Base-by-base conservation (phyloP, 2,888 invertebrate genomes). In the Drymonia ruficornis region DNA sequence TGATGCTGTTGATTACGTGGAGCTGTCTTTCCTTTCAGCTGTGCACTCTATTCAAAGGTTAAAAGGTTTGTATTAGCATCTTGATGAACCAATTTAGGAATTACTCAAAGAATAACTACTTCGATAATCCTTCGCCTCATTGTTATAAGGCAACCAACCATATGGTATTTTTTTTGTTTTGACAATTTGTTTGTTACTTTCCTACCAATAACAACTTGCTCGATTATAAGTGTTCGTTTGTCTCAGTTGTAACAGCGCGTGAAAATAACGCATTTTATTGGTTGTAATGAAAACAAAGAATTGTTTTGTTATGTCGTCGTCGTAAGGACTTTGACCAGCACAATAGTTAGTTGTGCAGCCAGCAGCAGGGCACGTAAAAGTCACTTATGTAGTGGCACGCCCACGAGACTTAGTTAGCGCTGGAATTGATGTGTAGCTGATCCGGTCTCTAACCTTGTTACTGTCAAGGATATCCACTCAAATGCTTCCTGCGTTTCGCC, bases 391-490 rank as follows among this genome's bases (percentile, higher is more conserved):
- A 36, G 11, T 36, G 34, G 2, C n/a, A 13, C 34, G 34, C 34
- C 4, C n/a, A 6, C 40, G 13, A 43, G 13, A 19, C 18, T 0
- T 12, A 42, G 18, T 15, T 12, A 42, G 18, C 18, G 42, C 11
- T 11, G 2, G 16, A 42, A 9, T 18, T 42, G 18, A 18, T 42
- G 12, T 43, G 13, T 43, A 13, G 55, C 55, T 61, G 59, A 70
- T 75, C 76, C 75, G 76, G 82, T 83, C 72, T 74, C 67, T 70
- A 56, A 87, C 84, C 85, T 88, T 87, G 85, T 87, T 83, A 84
- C 81, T 84, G 83, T 87, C 87, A 89, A 89, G 89, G 88, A 87
- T 84, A 84, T 74, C 82, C 70, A 80, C 76, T 84, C 75, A 76
- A 80, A 82, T 71, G 76, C 75, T 86, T 86, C 83, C 81, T 85